Base-by-base conservation (phyloP, 2,888 invertebrate genomes). In the Leuctra nigra region DNA sequence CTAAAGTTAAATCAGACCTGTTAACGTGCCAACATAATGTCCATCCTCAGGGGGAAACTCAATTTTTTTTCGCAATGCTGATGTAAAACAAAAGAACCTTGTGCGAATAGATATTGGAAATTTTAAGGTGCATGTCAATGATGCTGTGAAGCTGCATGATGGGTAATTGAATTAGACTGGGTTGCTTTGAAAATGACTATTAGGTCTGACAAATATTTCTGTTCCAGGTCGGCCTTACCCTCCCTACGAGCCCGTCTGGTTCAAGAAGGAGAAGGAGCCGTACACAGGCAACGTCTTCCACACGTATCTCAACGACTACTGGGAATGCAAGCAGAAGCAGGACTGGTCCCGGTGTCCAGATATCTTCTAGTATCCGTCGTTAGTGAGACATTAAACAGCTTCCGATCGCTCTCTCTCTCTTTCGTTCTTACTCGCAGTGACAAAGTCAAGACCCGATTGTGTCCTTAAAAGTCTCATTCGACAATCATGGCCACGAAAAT, bases 271-370 rank as follows among this genome's bases (percentile, higher is more conserved):
- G 66, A 82, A 85, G 67, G 91, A 91, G 68, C 69, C 72, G 0
- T 69, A 70, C 36, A 80, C 79, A 9, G 78, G 78, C 16, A 82
- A 77, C 61, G 80, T 85, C 55, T 84, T 89, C 62, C 93, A 96
- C 72, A 79, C 87, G 61, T 97, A 84, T 77, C 88, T 83, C 65
- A 86, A 88, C 64, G 84, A 85, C 64, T 99, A 99, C 76, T 99
- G 99, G 99, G 81, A 88, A 60, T 82, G 84, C 73, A 99, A 98
- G 77, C 81, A 81, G 63, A 82, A 80, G 65, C 83, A 85, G 70
- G 90, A 97, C 71, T 99, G 98, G 97, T 72, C 80, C 56, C 75
- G 73, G 66, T 97, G 97, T 77, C 97, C 97, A 44, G 85, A 92
- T 73, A 95, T 99, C 71, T 96, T 85, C 67, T 72, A 68, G 46